phyloP scores from a whole-genome alignment of 2,797 vertebrate genomes.

The Siniperca obscura region DNA sequence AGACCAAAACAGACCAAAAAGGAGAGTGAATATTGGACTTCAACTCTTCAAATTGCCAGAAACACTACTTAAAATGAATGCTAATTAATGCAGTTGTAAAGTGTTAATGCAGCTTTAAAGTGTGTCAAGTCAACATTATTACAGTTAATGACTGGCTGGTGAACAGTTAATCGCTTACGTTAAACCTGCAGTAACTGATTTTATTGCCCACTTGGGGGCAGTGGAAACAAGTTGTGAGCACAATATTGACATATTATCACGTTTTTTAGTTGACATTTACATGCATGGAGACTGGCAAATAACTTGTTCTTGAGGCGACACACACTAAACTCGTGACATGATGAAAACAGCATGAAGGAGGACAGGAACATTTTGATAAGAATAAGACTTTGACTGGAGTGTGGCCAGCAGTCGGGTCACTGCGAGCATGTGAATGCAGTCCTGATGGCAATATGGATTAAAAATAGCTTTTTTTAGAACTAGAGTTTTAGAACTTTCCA shows the following conservation, averaged over 20 bases:
- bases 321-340: background rate
- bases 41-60: too few species aligned
- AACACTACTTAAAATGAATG: too few species aligned
- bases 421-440: conserved; percentile 22
- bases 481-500: background rate
- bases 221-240: background rate
- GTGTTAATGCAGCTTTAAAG: background rate
- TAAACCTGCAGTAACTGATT: background rate
- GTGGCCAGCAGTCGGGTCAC: conserved; percentile 7
- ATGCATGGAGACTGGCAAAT: background rate
- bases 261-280: background rate
- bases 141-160: background rate
- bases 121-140: background rate
- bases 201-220: background rate
- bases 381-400: conserved; percentile 3
- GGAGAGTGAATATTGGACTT: too few species aligned
- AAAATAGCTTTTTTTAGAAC: conserved; percentile 11
- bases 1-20: background rate
- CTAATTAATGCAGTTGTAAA: too few species aligned
- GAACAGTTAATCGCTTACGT: background rate
- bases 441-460: background rate
- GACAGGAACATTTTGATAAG: background rate
- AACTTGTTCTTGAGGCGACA: background rate
- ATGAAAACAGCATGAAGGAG: background rate
- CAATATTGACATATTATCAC: too few species aligned